A percentile compares a stretch with the other conserved stretches of the same genome.
phyloP scores from a whole-genome alignment of 2,888 invertebrate species.

The Luffia ferchaultella region DNA sequence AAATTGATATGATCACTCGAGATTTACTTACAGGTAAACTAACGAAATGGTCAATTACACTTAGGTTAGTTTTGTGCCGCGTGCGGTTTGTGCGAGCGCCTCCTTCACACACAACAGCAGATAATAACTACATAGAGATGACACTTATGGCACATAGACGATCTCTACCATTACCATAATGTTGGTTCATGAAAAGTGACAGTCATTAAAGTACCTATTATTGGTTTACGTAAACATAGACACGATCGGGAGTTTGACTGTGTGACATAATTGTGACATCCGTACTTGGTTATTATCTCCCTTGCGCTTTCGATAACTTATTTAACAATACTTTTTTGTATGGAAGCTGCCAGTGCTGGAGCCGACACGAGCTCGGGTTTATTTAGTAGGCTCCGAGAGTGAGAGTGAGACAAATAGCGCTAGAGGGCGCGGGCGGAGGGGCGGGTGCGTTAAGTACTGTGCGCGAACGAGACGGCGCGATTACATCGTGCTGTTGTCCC shows the following conservation, averaged over 20 bases:
- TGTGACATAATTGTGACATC: no score
- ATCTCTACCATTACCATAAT: no score
- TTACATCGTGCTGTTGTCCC: slow-evolving; percentile 84
- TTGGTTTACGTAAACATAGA: no score
- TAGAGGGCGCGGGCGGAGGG: not conserved
- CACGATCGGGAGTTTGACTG: no score
- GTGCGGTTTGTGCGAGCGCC: no score
- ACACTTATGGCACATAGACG: no score
- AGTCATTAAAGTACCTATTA: no score
- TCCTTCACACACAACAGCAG: no score
- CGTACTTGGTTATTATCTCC: no score
- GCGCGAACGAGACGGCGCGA: not conserved
- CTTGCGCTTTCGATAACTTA: no score
- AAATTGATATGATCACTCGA: slow-evolving; percentile 58
- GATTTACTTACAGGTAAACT: not conserved
- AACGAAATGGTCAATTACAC: not conserved
- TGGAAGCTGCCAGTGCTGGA: not conserved
- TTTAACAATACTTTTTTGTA: not conserved
- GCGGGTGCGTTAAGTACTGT: not conserved
- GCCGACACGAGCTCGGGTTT: not conserved
- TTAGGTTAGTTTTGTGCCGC: not conserved
- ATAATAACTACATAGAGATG: no score
- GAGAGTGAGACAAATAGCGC: not conserved
- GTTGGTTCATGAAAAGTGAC: no score
- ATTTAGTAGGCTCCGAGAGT: not conserved